Evolutionary conservation across 2,888 invertebrate species (phyloP).

Genomic region (Eurytoma adleriae): DNA sequence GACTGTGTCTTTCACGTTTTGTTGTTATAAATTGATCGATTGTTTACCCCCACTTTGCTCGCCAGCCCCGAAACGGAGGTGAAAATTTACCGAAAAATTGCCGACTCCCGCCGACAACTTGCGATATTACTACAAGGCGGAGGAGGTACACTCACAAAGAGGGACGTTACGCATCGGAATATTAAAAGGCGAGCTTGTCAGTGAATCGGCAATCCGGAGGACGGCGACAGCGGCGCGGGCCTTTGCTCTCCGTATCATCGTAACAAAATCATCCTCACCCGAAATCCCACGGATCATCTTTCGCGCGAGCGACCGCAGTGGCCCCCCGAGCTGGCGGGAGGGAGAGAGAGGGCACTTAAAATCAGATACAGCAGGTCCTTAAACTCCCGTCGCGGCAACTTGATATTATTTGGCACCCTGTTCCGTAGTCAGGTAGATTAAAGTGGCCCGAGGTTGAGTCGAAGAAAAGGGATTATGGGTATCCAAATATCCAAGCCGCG

Average conservation of each 20-base stretch:
- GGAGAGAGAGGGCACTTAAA: not conserved
- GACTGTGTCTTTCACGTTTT: not conserved
- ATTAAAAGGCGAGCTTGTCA: not conserved
- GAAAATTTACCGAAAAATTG: not conserved
- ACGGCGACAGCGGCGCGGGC: not conserved
- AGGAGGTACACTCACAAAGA: no score
- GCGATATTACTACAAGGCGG: no score
- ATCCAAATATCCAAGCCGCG: conserved; percentile 73
- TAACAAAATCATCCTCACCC: conserved; percentile 49
- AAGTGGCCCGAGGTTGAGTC: conserved; percentile 60
- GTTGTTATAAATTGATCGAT: conserved; percentile 23
- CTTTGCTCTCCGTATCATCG: conserved; percentile 42
- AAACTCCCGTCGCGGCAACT: conserved; percentile 59
- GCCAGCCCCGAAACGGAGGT: not conserved
- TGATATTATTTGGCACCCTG: conserved; percentile 70
- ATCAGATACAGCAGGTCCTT: conserved; percentile 47
- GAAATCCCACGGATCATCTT: conserved; percentile 58
- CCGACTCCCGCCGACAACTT: not conserved
- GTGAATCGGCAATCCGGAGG: not conserved
- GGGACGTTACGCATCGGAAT: not conserved
- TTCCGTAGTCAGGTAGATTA: conserved; percentile 67
- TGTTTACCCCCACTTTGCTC: not conserved
- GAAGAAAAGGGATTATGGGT: conserved; percentile 71
- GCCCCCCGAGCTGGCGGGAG: no score
- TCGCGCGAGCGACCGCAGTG: conserved; percentile 44